phyloP scores from a whole-genome alignment of 1,140 invertebrate genomes.

The Pinna nobilis region DNA sequence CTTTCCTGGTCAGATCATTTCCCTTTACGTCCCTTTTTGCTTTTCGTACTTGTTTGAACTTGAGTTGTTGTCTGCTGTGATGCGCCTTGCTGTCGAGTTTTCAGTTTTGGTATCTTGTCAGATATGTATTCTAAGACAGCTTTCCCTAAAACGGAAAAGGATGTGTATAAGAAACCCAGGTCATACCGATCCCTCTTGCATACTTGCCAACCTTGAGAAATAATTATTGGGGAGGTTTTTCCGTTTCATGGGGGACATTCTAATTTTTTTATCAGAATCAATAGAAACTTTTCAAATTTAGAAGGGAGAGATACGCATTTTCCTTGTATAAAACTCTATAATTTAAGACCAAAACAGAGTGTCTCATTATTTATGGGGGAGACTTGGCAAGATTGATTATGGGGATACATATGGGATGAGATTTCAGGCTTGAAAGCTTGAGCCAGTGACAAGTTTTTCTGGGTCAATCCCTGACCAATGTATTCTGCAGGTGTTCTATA shows the following conservation, averaged over 20 bases:
- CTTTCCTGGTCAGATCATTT: neutral
- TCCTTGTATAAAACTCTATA: neutral
- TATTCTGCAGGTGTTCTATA: too few species aligned
- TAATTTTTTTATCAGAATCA: neutral
- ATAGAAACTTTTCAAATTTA: neutral
- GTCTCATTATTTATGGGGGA: too few species aligned
- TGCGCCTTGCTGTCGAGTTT: slow-evolving; percentile 77
- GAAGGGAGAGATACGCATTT: neutral
- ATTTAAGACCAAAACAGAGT: too few species aligned
- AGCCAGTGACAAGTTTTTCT: too few species aligned
- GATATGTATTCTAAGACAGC: slow-evolving; percentile 86
- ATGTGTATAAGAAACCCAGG: neutral
- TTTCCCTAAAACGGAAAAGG: slow-evolving; percentile 78
- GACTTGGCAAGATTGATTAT: too few species aligned
- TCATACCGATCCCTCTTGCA: slow-evolving; percentile 5
- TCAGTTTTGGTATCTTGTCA: slow-evolving; percentile 93
- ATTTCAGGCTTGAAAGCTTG: too few species aligned
- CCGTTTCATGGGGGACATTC: too few species aligned
- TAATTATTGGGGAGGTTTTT: neutral
- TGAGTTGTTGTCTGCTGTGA: slow-evolving; percentile 33
- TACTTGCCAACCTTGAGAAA: neutral
- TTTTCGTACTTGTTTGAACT: slow-evolving; percentile 37
- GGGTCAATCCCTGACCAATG: too few species aligned
- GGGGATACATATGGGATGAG: too few species aligned
- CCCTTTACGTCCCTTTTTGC: slow-evolving; percentile 38